phyloP scores from a whole-genome alignment of 2,888 invertebrate species.

The Sycophila texana region DNA sequence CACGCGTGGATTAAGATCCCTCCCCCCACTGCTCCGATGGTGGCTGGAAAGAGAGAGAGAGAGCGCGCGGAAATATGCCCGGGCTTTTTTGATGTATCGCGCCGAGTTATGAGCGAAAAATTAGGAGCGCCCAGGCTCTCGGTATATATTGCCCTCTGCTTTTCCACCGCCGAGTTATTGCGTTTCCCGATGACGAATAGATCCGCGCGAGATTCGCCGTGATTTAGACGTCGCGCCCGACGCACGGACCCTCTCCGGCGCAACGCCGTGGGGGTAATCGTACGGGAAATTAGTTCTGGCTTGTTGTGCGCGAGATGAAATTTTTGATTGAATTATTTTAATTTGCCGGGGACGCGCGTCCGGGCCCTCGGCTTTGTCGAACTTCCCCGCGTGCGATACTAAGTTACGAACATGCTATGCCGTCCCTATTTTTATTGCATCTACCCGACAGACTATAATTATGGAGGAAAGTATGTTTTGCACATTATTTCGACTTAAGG shows the following conservation, averaged over 20 bases:
- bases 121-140: neutral
- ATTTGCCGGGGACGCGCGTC: too few relatives aligned
- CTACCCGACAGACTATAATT: too few relatives aligned
- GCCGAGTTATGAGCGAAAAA: conserved; percentile 42
- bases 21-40: too few relatives aligned
- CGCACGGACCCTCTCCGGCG: neutral
- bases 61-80: conserved; percentile 20
- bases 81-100: conserved; percentile 17
- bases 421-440: too few relatives aligned
- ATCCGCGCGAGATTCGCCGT: neutral
- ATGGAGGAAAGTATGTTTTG: too few relatives aligned
- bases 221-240: neutral
- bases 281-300: neutral
- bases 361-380: too few relatives aligned
- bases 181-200: conserved; percentile 30
- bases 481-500: too few relatives aligned
- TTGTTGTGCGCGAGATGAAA: neutral
- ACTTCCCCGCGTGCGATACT: too few relatives aligned
- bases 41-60: neutral
- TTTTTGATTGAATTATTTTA: neutral
- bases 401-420: too few relatives aligned
- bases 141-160: neutral
- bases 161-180: conserved; percentile 1
- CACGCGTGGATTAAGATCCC: conserved; percentile 42
- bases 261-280: too few relatives aligned